phyloP scores from a whole-genome alignment of 2,797 vertebrate genomes.

The Sebastes miniatus region DNA sequence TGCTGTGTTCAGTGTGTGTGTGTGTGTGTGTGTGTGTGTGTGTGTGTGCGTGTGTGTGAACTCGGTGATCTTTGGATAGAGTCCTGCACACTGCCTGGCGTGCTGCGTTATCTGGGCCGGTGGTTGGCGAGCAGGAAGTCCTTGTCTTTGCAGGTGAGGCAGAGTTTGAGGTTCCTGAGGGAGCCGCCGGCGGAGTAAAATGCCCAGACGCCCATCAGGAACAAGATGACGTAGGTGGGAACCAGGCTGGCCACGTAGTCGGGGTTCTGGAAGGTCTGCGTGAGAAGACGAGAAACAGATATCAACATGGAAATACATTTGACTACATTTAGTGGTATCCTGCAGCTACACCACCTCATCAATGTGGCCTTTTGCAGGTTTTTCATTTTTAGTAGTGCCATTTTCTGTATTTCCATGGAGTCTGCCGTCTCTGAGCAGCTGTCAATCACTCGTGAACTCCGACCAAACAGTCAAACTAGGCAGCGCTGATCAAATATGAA shows the following conservation, averaged over 20 bases:
- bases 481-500: too few relatives aligned
- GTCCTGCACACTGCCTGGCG: slow-evolving; percentile 29
- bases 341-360: too few relatives aligned
- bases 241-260: slow-evolving; percentile 80
- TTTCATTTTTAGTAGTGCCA: too few relatives aligned
- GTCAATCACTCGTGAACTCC: too few relatives aligned
- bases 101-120: slow-evolving; percentile 81
- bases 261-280: slow-evolving; percentile 85
- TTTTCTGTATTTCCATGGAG: too few relatives aligned
- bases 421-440: too few relatives aligned
- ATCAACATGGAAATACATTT: background rate
- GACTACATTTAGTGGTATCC: background rate
- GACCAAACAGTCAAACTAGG: too few relatives aligned
- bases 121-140: slow-evolving; percentile 87
- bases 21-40: background rate
- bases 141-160: slow-evolving; percentile 86
- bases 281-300: background rate
- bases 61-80: slow-evolving; percentile 45
- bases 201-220: slow-evolving; percentile 82
- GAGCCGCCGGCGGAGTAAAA: slow-evolving; percentile 84
- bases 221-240: slow-evolving; percentile 80
- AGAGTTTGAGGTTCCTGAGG: slow-evolving; percentile 84
- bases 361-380: too few relatives aligned
- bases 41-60: slow-evolving; percentile 21
- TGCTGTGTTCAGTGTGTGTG: background rate